phyloP scores from a whole-genome alignment of 1,140 invertebrate genomes.

The Rhopalosiphum maidis region DNA sequence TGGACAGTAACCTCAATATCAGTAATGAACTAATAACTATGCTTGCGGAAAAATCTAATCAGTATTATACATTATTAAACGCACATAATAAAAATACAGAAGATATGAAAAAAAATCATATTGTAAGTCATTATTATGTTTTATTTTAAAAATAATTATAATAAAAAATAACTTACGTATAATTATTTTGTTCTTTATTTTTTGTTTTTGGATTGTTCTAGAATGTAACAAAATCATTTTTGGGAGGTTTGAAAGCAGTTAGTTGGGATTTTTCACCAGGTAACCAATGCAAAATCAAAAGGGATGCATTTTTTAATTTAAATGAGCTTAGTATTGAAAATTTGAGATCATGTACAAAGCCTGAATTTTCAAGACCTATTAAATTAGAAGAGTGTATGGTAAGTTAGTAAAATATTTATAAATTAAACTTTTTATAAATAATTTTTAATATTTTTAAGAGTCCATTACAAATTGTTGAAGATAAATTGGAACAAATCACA shows the following conservation, averaged over 20 bases:
- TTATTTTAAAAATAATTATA: not conserved
- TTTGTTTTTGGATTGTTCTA: conserved; percentile 7
- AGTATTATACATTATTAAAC: conserved; percentile 51
- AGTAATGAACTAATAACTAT: conserved; percentile 43
- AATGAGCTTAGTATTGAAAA: conserved; percentile 49
- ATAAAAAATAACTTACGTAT: not conserved
- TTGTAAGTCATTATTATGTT: conserved; percentile 19
- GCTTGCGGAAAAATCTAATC: conserved; percentile 47
- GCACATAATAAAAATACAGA: conserved; percentile 43
- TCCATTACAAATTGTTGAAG: conserved; percentile 46
- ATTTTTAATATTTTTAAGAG: conserved; percentile 22
- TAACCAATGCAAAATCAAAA: conserved; percentile 54
- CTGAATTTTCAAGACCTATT: not conserved
- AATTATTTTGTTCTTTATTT: not conserved
- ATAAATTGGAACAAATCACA: conserved; percentile 41
- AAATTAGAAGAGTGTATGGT: conserved; percentile 41
- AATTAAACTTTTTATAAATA: not conserved
- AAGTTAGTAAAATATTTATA: not conserved
- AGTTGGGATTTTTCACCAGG: conserved; percentile 53
- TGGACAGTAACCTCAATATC: conserved; percentile 39
- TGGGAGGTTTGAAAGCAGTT: conserved; percentile 53
- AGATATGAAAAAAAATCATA: conserved; percentile 54
- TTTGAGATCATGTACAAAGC: conserved; percentile 38
- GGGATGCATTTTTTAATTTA: conserved; percentile 38
- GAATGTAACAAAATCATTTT: conserved; percentile 56